These are phyloP conservation scores for Alfaro cultratus DNA, from an alignment of 2,797 vertebrate genomes.

Conservation along the genomic window DNA sequence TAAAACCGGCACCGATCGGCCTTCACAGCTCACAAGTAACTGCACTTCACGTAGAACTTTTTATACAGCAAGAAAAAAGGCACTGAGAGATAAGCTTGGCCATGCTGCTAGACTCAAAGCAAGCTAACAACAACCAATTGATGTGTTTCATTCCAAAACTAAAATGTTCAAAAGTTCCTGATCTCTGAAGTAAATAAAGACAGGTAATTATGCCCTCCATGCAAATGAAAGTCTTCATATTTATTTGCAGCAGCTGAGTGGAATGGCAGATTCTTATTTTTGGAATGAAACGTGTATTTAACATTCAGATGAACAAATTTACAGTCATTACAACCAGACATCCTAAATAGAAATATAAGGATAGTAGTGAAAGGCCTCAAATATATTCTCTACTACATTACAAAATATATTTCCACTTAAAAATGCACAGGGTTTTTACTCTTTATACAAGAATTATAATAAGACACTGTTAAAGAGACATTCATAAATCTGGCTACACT, in stretches of 20 bases:
- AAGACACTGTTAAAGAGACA: constrained; percentile 63
- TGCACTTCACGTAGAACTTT: constrained; percentile 50
- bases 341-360: constrained; percentile 14
- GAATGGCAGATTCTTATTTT: constrained; percentile 26
- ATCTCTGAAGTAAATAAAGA: background rate
- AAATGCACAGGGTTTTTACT: constrained; percentile 56
- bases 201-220: constrained; percentile 5
- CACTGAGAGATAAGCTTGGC: constrained; percentile 67
- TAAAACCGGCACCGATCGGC: constrained; percentile 19
- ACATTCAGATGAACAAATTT: constrained; percentile 26
- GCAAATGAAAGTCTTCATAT: constrained; percentile 4
- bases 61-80: constrained; percentile 62
- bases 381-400: constrained; percentile 9
- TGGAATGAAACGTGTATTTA: constrained; percentile 46
- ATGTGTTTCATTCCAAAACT: constrained; percentile 49
- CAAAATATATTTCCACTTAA: constrained; percentile 43
- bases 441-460: constrained; percentile 49
- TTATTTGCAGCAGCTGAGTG: background rate
- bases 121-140: constrained; percentile 40
- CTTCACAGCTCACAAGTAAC: constrained; percentile 42
- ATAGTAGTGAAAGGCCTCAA: background rate
- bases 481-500: constrained; percentile 61
- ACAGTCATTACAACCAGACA: constrained; percentile 33
- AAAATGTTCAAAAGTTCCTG: background rate
- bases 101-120: constrained; percentile 44